Evolutionary conservation across 2,888 invertebrate genomes (phyloP).

Genomic region (Drosophila fungiperda): DNA sequence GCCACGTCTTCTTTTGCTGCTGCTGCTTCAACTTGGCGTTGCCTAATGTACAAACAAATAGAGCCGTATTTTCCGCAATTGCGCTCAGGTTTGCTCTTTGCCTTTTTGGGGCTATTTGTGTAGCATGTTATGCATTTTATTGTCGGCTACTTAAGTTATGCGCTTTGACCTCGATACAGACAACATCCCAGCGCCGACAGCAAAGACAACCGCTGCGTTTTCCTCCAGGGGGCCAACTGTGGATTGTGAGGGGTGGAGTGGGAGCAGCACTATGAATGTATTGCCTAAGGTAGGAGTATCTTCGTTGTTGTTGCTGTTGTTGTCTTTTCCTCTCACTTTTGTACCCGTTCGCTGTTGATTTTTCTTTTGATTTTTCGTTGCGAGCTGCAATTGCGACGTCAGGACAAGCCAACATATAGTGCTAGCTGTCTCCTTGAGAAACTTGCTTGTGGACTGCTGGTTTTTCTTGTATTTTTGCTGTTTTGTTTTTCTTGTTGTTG

Average conservation of each 20-base stretch:
- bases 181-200: conserved; percentile 32
- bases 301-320: conserved; percentile 16
- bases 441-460: conserved; percentile 46
- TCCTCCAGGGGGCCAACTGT: not conserved
- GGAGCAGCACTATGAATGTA: conserved; percentile 44
- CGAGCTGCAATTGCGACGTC: conserved; percentile 37
- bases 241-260: not conserved
- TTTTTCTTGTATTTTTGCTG: not conserved
- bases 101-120: conserved; percentile 47
- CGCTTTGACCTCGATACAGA: conserved; percentile 78
- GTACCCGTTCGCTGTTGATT: conserved; percentile 30
- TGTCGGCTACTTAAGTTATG: conserved; percentile 81
- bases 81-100: conserved; percentile 55
- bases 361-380: too few species aligned
- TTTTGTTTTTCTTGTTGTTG: conserved; percentile 24
- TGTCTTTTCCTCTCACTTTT: conserved; percentile 22
- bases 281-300: conserved; percentile 42
- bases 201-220: not conserved
- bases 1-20: conserved; percentile 39
- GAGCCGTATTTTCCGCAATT: conserved; percentile 73
- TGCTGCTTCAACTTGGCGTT: conserved; percentile 33
- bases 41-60: conserved; percentile 78
- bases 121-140: conserved; percentile 77
- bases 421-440: conserved; percentile 46
- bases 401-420: conserved; percentile 16